phyloP scores from a whole-genome alignment of 2,797 vertebrate genomes.

The Benthosema pterotum region DNA sequence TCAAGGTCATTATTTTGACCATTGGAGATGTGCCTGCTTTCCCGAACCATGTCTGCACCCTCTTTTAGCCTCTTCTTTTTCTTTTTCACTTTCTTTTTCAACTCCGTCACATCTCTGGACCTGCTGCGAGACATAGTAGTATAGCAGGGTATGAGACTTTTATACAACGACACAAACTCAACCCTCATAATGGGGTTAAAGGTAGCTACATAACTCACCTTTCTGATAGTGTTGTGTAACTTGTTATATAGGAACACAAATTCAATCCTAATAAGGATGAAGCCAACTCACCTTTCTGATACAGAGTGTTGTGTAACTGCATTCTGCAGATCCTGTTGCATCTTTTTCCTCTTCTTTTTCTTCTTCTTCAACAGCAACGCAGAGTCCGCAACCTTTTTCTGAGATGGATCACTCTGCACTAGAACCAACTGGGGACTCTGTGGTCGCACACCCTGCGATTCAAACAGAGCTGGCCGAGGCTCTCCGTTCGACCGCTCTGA shows the following conservation, averaged over 20 bases:
- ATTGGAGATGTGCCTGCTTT: slow-evolving; percentile 49
- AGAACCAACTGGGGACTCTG: slow-evolving; percentile 16
- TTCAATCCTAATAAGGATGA: too few species aligned
- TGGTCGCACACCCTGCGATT: background rate
- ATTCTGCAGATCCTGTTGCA: slow-evolving; percentile 49
- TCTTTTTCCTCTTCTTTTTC: slow-evolving; percentile 68
- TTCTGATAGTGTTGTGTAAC: slow-evolving; percentile 35
- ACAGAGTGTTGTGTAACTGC: slow-evolving; percentile 1
- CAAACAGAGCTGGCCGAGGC: background rate
- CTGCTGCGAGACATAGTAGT: slow-evolving; percentile 26
- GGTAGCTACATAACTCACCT: slow-evolving; percentile 65
- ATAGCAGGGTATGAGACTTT: background rate
- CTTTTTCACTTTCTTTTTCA: slow-evolving; percentile 68
- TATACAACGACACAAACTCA: too few species aligned
- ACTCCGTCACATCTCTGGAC: slow-evolving; percentile 23
- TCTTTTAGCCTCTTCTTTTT: slow-evolving; percentile 74
- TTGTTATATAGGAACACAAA: background rate
- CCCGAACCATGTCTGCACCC: slow-evolving; percentile 44
- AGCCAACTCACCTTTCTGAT: slow-evolving; percentile 63
- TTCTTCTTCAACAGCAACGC: slow-evolving; percentile 58
- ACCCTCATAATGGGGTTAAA: too few species aligned
- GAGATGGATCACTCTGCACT: slow-evolving; percentile 3
- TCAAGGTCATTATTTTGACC: slow-evolving; percentile 20
- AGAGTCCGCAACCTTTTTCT: slow-evolving; percentile 18
- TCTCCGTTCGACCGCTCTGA: slow-evolving; percentile 21